Conservation (phyloP, 2,797 vertebrate genomes). For the Sarcoramphus papa region DNA sequence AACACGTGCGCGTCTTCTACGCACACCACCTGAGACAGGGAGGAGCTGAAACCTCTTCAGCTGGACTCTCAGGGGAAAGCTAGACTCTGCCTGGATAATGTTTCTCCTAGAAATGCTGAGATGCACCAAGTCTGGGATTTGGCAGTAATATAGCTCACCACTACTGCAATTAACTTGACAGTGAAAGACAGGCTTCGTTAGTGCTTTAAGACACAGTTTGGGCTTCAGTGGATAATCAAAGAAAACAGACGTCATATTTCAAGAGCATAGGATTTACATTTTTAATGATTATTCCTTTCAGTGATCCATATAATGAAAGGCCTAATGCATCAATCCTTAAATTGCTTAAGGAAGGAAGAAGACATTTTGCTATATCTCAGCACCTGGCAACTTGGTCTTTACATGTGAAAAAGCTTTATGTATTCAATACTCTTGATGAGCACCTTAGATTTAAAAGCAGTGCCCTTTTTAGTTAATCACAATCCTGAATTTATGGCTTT, state of each 20-base stretch:
- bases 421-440: neutral
- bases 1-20: neutral
- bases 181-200: neutral
- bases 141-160: neutral
- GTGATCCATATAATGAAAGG: neutral
- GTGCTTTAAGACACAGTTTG: neutral
- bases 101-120: neutral
- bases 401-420: neutral
- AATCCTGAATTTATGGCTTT: constrained; percentile 13
- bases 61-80: neutral
- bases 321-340: neutral
- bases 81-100: neutral
- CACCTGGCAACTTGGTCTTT: neutral
- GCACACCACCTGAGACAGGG: neutral
- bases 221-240: neutral
- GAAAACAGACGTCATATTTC: neutral
- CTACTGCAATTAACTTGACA: neutral
- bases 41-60: neutral
- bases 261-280: neutral
- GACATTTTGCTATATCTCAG: neutral
- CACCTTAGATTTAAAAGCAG: neutral
- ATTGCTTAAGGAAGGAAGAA: neutral
- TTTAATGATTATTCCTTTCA: neutral
- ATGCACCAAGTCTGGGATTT: neutral
- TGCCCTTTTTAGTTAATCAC: constrained; percentile 10